A percentile compares a stretch with the other conserved stretches of the same genome.
These are phyloP conservation scores for Nephotettix cincticeps DNA, from an alignment of 1,140 invertebrate genomes.

Conservation along the genomic window DNA sequence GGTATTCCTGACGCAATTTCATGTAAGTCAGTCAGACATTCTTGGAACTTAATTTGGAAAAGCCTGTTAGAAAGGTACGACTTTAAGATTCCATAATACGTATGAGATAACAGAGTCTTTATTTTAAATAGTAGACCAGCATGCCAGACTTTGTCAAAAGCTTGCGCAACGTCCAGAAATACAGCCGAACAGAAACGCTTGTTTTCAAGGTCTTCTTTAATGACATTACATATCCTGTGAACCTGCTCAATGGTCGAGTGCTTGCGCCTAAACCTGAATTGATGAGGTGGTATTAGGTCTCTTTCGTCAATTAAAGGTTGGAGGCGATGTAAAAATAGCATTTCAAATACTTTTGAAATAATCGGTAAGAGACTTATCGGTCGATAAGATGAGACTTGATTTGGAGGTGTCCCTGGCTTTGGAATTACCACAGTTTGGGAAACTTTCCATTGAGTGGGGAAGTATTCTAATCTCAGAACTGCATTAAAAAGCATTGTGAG, in stretches of 20 bases:
- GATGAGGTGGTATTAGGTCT: slow-evolving; percentile 1
- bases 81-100: slow-evolving; percentile 14
- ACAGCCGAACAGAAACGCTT: slow-evolving; percentile 6
- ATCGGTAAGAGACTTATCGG: slow-evolving; percentile 43
- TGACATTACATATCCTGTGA: not conserved
- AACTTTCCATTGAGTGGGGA: slow-evolving; percentile 42
- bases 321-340: slow-evolving; percentile 30
- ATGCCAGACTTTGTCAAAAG: slow-evolving; percentile 38
- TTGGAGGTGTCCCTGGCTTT: slow-evolving; percentile 37
- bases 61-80: slow-evolving; percentile 12
- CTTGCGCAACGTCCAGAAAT: slow-evolving; percentile 24
- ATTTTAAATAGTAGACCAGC: slow-evolving; percentile 15
- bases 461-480: slow-evolving; percentile 21
- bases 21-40: too few relatives aligned
- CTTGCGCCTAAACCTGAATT: slow-evolving; percentile 15
- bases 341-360: slow-evolving; percentile 35
- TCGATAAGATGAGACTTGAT: slow-evolving; percentile 35
- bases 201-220: slow-evolving; percentile 10
- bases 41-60: slow-evolving; percentile 14
- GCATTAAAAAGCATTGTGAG: slow-evolving; percentile 27
- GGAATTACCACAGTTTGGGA: slow-evolving; percentile 43
- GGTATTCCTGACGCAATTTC: too few relatives aligned
- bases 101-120: slow-evolving; percentile 14
- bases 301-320: not conserved
- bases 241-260: slow-evolving; percentile 15